Conservation (phyloP, 1,140 invertebrate genomes). For the Lepidostoma basale region DNA sequence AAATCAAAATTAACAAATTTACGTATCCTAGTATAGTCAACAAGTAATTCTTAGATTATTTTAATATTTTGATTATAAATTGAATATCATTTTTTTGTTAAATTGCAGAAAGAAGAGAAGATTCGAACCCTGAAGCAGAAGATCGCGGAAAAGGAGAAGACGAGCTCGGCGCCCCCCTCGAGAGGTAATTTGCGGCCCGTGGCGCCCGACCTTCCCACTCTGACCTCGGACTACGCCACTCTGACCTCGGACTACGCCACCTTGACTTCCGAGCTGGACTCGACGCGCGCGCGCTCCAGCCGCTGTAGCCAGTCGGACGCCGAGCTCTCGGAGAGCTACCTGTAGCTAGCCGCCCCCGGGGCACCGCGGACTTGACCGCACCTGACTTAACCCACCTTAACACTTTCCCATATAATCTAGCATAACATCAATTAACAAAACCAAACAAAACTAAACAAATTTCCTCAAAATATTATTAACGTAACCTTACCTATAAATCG, state of each 20-base stretch:
- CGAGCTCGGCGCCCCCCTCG: slow-evolving; percentile 52
- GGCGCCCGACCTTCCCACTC: slow-evolving; percentile 73
- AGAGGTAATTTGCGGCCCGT: slow-evolving; percentile 62
- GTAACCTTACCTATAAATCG: too few relatives aligned
- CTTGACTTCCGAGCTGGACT: slow-evolving; percentile 80
- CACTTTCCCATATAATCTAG: neutral
- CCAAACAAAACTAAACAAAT: neutral
- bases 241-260: slow-evolving; percentile 73
- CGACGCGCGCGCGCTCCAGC: slow-evolving; percentile 74
- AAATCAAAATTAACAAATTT: too few relatives aligned
- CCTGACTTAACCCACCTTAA: neutral
- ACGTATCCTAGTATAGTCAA: too few relatives aligned
- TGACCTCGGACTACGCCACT: slow-evolving; percentile 73
- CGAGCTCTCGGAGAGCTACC: slow-evolving; percentile 87
- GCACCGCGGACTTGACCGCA: neutral
- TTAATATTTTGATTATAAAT: neutral
- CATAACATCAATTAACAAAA: neutral
- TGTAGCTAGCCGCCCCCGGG: slow-evolving; percentile 60
- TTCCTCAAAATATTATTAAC: too few relatives aligned
- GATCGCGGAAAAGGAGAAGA: slow-evolving; percentile 74
- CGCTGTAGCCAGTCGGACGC: slow-evolving; percentile 82
- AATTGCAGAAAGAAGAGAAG: slow-evolving; percentile 85
- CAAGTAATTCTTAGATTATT: too few relatives aligned
- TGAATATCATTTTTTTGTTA: slow-evolving; percentile 44
- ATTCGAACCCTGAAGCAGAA: slow-evolving; percentile 80